Conservation (phyloP, 2,797 vertebrate genomes). For the Sciurus vulgaris region DNA sequence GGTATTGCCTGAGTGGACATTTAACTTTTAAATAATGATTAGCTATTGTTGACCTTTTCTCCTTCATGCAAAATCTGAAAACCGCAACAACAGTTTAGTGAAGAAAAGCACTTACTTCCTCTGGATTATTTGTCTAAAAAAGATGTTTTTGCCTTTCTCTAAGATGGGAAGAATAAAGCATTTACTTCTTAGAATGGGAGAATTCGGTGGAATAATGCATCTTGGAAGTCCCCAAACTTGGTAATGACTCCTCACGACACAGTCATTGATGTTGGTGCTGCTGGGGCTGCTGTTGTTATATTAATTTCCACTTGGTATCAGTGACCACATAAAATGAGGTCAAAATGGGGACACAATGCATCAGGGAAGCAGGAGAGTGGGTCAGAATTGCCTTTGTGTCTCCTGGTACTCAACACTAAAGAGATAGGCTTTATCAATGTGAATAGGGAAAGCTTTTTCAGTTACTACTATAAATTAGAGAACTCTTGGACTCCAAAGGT, state of each 20-base stretch:
- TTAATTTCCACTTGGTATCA: background rate
- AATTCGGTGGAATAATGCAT: background rate
- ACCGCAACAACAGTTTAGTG: background rate
- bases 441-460: background rate
- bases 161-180: background rate
- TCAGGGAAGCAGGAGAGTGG: background rate
- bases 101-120: background rate
- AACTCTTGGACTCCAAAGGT: background rate
- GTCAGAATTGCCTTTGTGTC: background rate
- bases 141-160: background rate
- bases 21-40: background rate
- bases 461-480: conserved; percentile 1
- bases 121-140: background rate
- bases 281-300: background rate
- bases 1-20: background rate
- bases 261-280: background rate
- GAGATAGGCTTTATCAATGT: background rate
- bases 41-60: background rate
- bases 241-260: background rate
- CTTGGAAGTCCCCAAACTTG: background rate
- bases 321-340: background rate
- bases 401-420: background rate
- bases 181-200: background rate
- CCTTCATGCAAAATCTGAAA: background rate
- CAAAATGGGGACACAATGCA: background rate